phyloP scores from a whole-genome alignment of 2,888 invertebrate genomes.

The Zygogramma bicolorata region DNA sequence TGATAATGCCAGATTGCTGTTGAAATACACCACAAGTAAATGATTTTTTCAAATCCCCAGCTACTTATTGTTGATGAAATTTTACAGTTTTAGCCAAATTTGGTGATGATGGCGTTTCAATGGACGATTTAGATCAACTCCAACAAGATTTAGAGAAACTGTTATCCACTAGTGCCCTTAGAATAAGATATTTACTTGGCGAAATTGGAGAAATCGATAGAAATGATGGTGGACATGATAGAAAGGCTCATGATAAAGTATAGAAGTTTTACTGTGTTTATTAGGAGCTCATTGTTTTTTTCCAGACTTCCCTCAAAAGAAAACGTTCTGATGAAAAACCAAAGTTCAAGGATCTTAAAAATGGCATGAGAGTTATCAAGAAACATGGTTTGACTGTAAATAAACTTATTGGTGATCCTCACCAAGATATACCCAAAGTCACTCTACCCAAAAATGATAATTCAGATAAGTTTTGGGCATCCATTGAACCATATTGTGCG shows the following conservation, averaged over 20 bases:
- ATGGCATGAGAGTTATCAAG: conserved; percentile 57
- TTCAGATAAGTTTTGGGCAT: conserved; percentile 95
- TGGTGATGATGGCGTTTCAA: conserved; percentile 81
- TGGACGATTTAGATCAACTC: conserved; percentile 89
- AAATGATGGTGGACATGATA: conserved; percentile 69
- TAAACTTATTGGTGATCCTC: conserved; percentile 55
- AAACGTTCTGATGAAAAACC: conserved; percentile 62
- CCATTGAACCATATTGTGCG: conserved; percentile 92
- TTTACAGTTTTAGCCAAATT: conserved; percentile 72
- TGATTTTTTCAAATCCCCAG: conserved; percentile 15
- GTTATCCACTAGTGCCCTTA: conserved; percentile 84
- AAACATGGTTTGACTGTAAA: conserved; percentile 57
- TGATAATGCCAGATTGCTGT: conserved; percentile 77
- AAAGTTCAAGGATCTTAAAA: conserved; percentile 60
- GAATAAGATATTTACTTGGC: conserved; percentile 82
- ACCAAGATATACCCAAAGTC: conserved; percentile 76
- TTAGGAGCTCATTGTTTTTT: conserved; percentile 13
- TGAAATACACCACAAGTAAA: conserved; percentile 73
- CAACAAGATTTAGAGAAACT: conserved; percentile 90
- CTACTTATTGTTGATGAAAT: conserved; percentile 4
- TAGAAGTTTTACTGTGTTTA: neutral
- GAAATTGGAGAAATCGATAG: conserved; percentile 71
- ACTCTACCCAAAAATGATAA: conserved; percentile 89
- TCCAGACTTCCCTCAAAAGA: conserved; percentile 59
- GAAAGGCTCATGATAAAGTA: conserved; percentile 62